Conservation (phyloP, 2,113 vertebrate genomes). For the Vidua macroura region DNA sequence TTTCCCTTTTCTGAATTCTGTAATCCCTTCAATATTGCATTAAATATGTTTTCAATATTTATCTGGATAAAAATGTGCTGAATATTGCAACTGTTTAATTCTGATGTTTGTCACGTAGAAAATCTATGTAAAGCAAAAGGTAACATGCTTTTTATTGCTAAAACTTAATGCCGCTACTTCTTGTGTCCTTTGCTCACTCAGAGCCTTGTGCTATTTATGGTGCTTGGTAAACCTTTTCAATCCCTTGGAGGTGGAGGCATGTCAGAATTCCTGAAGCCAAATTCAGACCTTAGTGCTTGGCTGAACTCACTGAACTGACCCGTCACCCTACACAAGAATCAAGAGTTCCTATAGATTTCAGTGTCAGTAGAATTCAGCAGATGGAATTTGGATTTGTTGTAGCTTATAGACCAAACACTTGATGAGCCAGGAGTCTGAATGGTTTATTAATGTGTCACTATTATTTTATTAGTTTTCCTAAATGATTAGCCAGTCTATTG, state of each 20-base stretch:
- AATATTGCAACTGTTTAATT: constrained; percentile 75
- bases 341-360: neutral
- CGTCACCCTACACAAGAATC: constrained; percentile 18
- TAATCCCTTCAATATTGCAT: constrained; percentile 79
- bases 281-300: constrained; percentile 64
- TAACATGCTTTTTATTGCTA: constrained; percentile 40
- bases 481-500: constrained; percentile 27
- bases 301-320: constrained; percentile 67
- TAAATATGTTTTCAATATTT: constrained; percentile 82
- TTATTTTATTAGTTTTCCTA: constrained; percentile 51
- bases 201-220: neutral
- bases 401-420: constrained; percentile 42
- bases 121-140: constrained; percentile 64
- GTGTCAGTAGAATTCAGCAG: constrained; percentile 31
- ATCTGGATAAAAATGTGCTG: constrained; percentile 77
- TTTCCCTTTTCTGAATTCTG: constrained; percentile 75
- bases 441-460: constrained; percentile 52
- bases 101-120: constrained; percentile 64
- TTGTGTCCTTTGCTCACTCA: neutral
- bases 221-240: neutral
- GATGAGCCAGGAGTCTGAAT: constrained; percentile 48
- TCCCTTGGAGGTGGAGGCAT: constrained; percentile 21
- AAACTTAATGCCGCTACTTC: neutral
- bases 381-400: constrained; percentile 36
- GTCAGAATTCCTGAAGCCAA: constrained; percentile 55